phyloP scores from a whole-genome alignment of 2,888 invertebrate species.

The Diarsia dahlii region DNA sequence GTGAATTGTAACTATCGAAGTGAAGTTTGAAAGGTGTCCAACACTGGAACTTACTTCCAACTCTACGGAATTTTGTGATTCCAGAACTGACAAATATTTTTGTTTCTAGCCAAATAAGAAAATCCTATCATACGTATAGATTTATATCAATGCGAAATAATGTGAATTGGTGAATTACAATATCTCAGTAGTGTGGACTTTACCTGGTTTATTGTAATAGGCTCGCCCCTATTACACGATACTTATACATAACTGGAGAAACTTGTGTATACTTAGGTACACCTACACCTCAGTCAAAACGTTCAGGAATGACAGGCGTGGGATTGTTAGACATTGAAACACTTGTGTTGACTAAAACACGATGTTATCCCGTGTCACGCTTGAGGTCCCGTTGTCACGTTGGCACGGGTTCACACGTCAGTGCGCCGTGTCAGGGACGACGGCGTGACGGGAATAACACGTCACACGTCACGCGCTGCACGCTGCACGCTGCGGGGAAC shows the following conservation, averaged over 20 bases:
- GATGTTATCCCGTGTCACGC: neutral
- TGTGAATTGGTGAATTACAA: too few relatives aligned
- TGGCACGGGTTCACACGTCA: conserved; percentile 11
- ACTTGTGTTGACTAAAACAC: conserved; percentile 10
- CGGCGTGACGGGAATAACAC: conserved; percentile 18
- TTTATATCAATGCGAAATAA: neutral
- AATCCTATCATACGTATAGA: neutral
- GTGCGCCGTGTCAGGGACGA: conserved; percentile 42
- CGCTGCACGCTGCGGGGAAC: neutral
- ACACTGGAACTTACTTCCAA: neutral
- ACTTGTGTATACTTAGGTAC: neutral
- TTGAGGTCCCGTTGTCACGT: neutral
- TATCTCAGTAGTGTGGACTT: neutral
- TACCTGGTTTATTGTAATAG: neutral
- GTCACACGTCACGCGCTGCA: conserved; percentile 2
- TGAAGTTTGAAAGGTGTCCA: neutral
- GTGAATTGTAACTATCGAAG: neutral
- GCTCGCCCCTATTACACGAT: neutral
- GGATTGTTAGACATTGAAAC: neutral
- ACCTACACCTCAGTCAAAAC: neutral
- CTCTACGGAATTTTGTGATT: too few relatives aligned
- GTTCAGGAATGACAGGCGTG: neutral
- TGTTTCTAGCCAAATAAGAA: too few relatives aligned
- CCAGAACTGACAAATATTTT: neutral
- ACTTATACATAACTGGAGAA: neutral